Evolutionary conservation across 2,888 invertebrate species (phyloP), one percentile per base, ranked within the genome.

Genomic region (Nomada fabriciana): DNA sequence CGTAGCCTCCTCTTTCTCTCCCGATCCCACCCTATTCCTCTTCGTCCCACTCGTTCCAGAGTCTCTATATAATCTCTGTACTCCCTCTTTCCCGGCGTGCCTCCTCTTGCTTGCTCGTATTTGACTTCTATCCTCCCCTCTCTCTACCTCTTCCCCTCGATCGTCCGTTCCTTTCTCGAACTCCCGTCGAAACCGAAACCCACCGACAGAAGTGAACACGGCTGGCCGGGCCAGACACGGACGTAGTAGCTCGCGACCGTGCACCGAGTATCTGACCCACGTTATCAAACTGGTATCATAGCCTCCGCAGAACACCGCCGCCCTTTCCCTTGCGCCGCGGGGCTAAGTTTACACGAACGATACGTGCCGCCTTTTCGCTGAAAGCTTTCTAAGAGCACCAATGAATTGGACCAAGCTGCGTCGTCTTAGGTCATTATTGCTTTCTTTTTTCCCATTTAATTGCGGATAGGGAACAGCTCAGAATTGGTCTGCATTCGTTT

Each of bases 251-350:
- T 70, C 68, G 55, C 65, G 64, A 73, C 69, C 73, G 60, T 70
- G 78, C 53, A 61, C 55, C 42, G 60, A 65, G 70, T 64, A 63
- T 64, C 64, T 64, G 80, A 73, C 50, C 69, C 73, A 43, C 55
- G 79, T 72, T 77, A 80, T 77, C 80, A 64, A 72, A 72, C 70
- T 61, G 67, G 25, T 57, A 72, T 71, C 77, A 68, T 70, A 70
- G 43, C 70, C 69, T 63, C 36, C 13, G 43, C 15, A 42, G 47
- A 36, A 13, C 36, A 9, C 23, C 60, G 18, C 18, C 25, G 7
- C 20, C n/a, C 29, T 11, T 18, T 20, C 25, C 20, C n/a, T 25
- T 29, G n/a, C 13, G 36, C 15, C 7, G 11, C 18, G 15, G 18
- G 23, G 53, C 18, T 36, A 53, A 29, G 25, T 18, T 47, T 18